phyloP scores from a whole-genome alignment of 2,797 vertebrate genomes.

The Anomalospiza imberbis region DNA sequence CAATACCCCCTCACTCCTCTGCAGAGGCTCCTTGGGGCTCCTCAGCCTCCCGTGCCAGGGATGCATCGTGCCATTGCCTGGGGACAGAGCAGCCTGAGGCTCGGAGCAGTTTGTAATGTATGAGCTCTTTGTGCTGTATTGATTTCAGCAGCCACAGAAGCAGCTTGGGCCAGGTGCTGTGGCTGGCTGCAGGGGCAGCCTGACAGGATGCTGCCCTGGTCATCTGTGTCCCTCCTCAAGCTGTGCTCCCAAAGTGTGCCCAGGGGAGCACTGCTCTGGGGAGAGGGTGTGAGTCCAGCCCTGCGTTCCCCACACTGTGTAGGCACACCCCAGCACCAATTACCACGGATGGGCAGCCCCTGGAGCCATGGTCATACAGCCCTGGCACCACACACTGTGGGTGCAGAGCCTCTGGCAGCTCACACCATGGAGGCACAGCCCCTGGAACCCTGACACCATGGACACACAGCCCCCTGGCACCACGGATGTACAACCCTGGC shows the following conservation, averaged over 20 bases:
- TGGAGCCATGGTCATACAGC: no score
- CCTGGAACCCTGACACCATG: accelerated
- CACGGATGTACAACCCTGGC: accelerated
- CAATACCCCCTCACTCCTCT: accelerated
- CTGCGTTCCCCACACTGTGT: accelerated
- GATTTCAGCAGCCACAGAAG: background rate
- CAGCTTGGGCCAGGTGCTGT: background rate
- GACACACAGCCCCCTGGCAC: no score
- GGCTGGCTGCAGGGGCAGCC: background rate
- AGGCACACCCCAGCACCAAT: accelerated
- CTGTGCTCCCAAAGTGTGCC: accelerated
- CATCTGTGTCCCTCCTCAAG: background rate
- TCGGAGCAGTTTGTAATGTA: background rate
- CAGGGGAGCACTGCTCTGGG: accelerated
- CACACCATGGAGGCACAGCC: accelerated
- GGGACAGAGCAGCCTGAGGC: background rate
- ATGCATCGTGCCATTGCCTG: accelerated
- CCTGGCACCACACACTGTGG: background rate
- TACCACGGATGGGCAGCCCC: accelerated
- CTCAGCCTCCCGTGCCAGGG: accelerated
- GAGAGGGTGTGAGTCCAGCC: background rate
- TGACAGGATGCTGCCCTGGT: background rate
- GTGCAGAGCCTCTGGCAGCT: background rate
- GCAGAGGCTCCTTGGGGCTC: background rate
- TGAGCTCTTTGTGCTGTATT: background rate